These are phyloP conservation scores for Hypomesus transpacificus DNA, from an alignment of 2,113 vertebrate genomes.

Conservation along the genomic window DNA sequence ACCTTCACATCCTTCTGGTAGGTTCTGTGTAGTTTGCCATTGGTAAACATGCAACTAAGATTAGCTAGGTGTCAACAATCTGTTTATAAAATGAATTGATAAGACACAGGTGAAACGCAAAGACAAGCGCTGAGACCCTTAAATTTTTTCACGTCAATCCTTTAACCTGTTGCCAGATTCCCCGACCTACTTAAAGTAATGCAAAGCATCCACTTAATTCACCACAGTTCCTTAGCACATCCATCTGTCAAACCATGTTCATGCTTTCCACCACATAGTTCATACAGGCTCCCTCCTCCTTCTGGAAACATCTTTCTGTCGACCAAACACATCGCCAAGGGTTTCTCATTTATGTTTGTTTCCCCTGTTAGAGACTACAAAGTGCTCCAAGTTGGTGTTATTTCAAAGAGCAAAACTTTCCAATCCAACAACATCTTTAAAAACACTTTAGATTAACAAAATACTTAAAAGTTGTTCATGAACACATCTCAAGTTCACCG, in stretches of 20 bases:
- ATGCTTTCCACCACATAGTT: too few species aligned
- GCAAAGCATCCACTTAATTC: slow-evolving; percentile 28
- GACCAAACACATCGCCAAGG: not conserved
- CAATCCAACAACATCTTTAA: not conserved
- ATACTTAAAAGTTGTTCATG: not conserved
- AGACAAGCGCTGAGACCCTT: slow-evolving; percentile 41
- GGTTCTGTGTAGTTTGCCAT: slow-evolving; percentile 44
- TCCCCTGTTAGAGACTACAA: too few species aligned
- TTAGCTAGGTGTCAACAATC: slow-evolving; percentile 34
- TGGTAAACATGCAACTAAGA: slow-evolving; percentile 35
- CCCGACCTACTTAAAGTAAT: slow-evolving; percentile 27
- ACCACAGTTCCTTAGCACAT: slow-evolving; percentile 24
- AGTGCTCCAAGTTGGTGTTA: too few species aligned
- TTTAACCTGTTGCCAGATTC: slow-evolving; percentile 37
- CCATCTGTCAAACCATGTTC: too few species aligned
- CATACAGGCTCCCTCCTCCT: not conserved
- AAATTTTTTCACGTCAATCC: slow-evolving; percentile 38
- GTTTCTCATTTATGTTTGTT: too few species aligned
- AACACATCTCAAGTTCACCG: not conserved
- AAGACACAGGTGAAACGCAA: slow-evolving; percentile 35
- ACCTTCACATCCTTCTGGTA: slow-evolving; percentile 42
- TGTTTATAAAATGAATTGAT: slow-evolving; percentile 44
- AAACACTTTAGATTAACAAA: not conserved
- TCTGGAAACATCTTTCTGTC: not conserved
- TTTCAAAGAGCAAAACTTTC: not conserved